Conservation (phyloP, 1,140 invertebrate genomes). For the Dreissena polymorpha region DNA sequence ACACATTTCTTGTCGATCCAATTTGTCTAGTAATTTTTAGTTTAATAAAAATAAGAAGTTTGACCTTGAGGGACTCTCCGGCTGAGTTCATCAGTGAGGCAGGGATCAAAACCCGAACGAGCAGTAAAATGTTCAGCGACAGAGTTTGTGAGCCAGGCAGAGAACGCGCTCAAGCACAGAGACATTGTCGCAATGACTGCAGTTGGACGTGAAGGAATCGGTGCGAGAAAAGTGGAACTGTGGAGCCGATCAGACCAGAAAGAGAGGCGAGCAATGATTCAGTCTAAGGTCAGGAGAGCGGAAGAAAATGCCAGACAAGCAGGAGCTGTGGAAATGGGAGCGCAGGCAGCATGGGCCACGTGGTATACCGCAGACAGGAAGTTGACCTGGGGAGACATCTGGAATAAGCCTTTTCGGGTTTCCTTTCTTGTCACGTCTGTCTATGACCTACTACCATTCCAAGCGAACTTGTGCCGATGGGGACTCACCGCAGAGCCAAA, state of each 20-base stretch:
- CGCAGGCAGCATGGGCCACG: constrained; percentile 44
- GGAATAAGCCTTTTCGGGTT: constrained; percentile 41
- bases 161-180: constrained; percentile 36
- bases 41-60: not conserved
- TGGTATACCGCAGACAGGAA: constrained; percentile 36
- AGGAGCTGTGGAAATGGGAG: constrained; percentile 41
- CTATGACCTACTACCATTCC: constrained; percentile 27
- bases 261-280: constrained; percentile 39
- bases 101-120: constrained; percentile 3
- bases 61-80: constrained; percentile 1
- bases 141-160: constrained; percentile 22
- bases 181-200: constrained; percentile 39
- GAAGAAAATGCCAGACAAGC: constrained; percentile 24
- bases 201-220: constrained; percentile 47
- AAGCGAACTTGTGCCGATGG: constrained; percentile 29
- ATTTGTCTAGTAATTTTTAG: too few species aligned
- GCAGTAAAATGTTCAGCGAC: not conserved
- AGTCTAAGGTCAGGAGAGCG: constrained; percentile 16
- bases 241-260: constrained; percentile 42
- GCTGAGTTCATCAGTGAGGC: not conserved
- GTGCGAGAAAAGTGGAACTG: not conserved
- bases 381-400: constrained; percentile 42
- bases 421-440: constrained; percentile 38
- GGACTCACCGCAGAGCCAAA: constrained; percentile 14
- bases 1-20: too few species aligned